Evolutionary conservation across 2,113 vertebrate genomes (phyloP), one percentile per base, ranked within the genome.

Genomic region (Thamnophis sirtalis): DNA sequence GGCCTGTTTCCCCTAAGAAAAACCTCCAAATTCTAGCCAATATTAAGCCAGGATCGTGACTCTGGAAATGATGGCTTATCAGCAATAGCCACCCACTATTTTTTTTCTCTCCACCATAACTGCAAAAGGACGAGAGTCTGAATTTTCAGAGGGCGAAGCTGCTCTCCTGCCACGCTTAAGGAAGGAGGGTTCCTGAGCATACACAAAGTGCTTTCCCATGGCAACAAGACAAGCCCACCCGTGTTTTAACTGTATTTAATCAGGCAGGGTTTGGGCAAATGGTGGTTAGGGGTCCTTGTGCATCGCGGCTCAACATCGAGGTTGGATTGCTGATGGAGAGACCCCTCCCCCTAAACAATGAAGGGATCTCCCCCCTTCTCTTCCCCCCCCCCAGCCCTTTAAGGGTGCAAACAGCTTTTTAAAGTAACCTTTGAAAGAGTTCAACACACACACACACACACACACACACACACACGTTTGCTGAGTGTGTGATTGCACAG

Each of bases 381-480:
- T 21, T 13, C 1, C 15, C 9, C 8, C 3, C 0, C 19, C 26
- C 49, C 48, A n/a, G n/a, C n/a, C n/a, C 17, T 19, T 53, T 13
- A 15, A 33, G 28, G 68, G 3, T 54, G 56, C 63, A 56, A 15
- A 10, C 24, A 22, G 50, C 51, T 49, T 17, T 63, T 63, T 84
- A n/a, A 80, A 55, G 26, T 55, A 88, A 91, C 60, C 60, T 92
- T 91, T 88, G 54, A 48, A 80, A 88, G 55, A 51, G 28, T 91
- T 63, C n/a, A 84, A 28, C 6, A 48, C 48, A 19, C 15, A n/a
- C n/a, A n/a, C n/a, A n/a, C n/a, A n/a, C n/a, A n/a, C n/a, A n/a
- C n/a, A n/a, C n/a, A n/a, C n/a, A n/a, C n/a, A n/a, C n/a, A n/a
- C n/a, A n/a, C 53, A 9, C 19, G 9, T 43, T 33, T 88, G 53